Base-by-base conservation (phyloP, 2,888 invertebrate species). In the Troides aeacus region DNA sequence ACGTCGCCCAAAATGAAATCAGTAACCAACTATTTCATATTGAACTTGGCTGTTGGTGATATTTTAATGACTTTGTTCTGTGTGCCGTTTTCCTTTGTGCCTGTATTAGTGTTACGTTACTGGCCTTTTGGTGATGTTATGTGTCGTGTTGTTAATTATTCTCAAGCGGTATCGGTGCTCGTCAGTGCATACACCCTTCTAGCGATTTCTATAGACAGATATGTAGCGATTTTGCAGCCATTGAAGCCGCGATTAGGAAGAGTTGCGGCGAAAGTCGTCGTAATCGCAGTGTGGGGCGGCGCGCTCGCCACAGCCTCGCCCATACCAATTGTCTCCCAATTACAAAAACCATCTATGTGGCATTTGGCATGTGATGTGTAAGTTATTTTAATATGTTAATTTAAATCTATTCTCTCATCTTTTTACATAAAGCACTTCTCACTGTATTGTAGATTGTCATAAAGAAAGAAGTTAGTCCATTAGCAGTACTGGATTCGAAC, bases 11-110 rank as follows among this genome's bases (percentile, higher is more conserved):
- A 97, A 36, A 98, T 98, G 97, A 94, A 96, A 78, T 97, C 97
- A 0, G 97, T 98, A 4, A 98, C 98, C 57, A 98, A 98, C 86
- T 97, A 95, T 85, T 98, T 98, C 85, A 97, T 98, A 81, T 96
- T 96, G 80, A 97, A 97, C 86, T 90, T 98, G 74, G 97, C 98
- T 0, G 93, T 97, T 46, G 97, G 98, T 42, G 98, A 98, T 83
- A 95, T 98, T 72, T 88, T 98, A 69, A 97, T 98, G 95, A 96
- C 97, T 0, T 82, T 97, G 46, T 96, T 98, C 78, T 98, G 98
- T 87, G 96, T 98, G 73, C 98, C 98, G 7, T 98, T 98, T 81
- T 96, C 97, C 1, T 97, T 97, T 79, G 94, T 97, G 53, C 95
- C 97, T 15, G 95, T 95, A 77, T 89, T 97, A 62, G 93, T 98